Evolutionary conservation across 35 echinoderm and acorn worm species (phyloP).

Genomic region (Heliocidaris erythrogramma): DNA sequence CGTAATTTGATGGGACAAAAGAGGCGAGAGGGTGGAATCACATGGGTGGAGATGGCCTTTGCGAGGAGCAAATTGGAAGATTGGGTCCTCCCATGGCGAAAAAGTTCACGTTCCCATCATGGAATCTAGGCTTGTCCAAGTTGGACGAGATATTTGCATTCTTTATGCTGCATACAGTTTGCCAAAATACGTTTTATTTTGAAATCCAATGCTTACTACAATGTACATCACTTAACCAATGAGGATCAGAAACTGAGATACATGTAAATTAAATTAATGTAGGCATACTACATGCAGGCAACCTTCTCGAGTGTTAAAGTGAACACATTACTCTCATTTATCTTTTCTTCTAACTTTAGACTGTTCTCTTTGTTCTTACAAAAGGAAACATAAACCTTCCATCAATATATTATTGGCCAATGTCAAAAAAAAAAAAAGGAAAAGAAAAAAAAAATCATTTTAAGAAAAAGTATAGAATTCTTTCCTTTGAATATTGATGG

Average conservation of each 20-base stretch:
- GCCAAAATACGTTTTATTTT: background rate
- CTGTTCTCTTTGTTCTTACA: no score
- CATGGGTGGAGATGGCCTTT: slow-evolving; percentile 28
- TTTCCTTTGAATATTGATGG: no score
- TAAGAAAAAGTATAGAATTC: no score
- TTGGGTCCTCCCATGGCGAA: background rate
- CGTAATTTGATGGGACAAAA: background rate
- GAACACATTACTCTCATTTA: no score
- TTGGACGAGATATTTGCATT: background rate
- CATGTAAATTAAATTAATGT: no score
- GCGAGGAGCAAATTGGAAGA: slow-evolving; percentile 16
- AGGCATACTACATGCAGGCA: no score
- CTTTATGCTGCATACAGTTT: background rate
- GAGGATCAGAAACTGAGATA: background rate
- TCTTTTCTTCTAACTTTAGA: no score
- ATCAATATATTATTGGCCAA: no score
- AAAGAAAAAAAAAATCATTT: no score
- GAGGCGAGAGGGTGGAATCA: slow-evolving; percentile 18
- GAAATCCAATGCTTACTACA: background rate
- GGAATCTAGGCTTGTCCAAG: background rate
- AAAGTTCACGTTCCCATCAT: background rate
- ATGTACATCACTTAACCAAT: background rate
- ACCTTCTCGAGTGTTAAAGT: no score
- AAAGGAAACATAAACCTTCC: no score
- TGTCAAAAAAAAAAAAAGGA: no score